Evolutionary conservation across 2,888 invertebrate genomes (phyloP).

Genomic region (Platycnemis pennipes): DNA sequence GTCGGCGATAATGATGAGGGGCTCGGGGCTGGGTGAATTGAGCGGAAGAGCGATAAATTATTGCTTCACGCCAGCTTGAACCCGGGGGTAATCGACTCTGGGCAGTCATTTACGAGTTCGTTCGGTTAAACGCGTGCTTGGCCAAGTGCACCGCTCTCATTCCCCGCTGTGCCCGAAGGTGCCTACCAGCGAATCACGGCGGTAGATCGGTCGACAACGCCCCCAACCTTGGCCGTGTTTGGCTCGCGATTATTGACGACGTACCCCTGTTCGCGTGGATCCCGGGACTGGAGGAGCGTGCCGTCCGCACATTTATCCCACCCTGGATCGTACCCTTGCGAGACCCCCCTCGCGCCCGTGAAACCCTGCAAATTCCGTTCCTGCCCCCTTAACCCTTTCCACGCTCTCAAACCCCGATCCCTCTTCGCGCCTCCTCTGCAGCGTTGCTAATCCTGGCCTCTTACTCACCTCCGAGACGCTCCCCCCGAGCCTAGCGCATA

Average conservation of each 20-base stretch:
- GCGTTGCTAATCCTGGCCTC: not conserved
- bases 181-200: not conserved
- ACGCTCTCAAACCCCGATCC: not conserved
- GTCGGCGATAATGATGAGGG: not conserved
- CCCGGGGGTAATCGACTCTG: not conserved
- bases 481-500: not conserved
- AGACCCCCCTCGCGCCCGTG: too few relatives aligned
- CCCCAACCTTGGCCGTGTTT: slow-evolving; percentile 9
- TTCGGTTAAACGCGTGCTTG: not conserved
- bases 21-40: not conserved
- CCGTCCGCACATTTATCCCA: not conserved
- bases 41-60: not conserved
- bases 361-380: too few relatives aligned
- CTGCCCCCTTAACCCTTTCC: not conserved
- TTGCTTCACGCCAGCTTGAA: not conserved
- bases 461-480: not conserved
- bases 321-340: too few relatives aligned
- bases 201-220: not conserved
- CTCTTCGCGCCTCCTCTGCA: not conserved
- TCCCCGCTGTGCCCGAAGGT: not conserved
- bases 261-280: not conserved
- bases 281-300: not conserved
- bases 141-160: too few relatives aligned
- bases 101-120: not conserved
- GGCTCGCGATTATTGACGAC: not conserved